Evolutionary conservation across 2,113 vertebrate genomes (phyloP).

Genomic region (Pleuronectes platessa): DNA sequence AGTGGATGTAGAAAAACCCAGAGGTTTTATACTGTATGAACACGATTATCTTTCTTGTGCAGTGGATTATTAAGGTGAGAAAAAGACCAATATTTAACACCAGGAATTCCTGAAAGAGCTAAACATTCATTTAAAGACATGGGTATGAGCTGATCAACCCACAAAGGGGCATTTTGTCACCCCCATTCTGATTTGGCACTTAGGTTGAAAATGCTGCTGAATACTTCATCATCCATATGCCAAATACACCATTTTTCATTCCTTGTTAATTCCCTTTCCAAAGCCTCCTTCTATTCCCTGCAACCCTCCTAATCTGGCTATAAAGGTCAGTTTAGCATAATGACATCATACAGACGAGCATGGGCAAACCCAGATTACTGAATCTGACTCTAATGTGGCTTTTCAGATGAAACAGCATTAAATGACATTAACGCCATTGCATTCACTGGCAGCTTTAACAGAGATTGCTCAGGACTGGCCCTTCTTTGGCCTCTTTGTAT

Average conservation of each 20-base stretch:
- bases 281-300: constrained; percentile 64
- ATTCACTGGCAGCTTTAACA: constrained; percentile 79
- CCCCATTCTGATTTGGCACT: constrained; percentile 66
- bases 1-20: constrained; percentile 24
- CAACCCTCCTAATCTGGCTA: constrained; percentile 79
- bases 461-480: constrained; percentile 76
- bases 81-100: constrained; percentile 18
- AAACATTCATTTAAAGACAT: constrained; percentile 59
- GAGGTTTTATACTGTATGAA: constrained; percentile 9
- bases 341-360: constrained; percentile 81
- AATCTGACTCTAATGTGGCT: constrained; percentile 80
- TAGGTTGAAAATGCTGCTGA: constrained; percentile 63
- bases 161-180: constrained; percentile 58
- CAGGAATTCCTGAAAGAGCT: constrained; percentile 64
- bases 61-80: constrained; percentile 16
- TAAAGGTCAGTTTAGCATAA: constrained; percentile 87
- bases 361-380: constrained; percentile 79
- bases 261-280: constrained; percentile 74
- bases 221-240: constrained; percentile 76
- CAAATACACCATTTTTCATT: constrained; percentile 77
- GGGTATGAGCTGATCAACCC: constrained; percentile 47
- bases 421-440: constrained; percentile 77
- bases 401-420: constrained; percentile 81
- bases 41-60: constrained; percentile 2
- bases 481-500: constrained; percentile 80